A percentile compares a stretch with the other conserved stretches of the same genome.
phyloP scores from a whole-genome alignment of 2,888 invertebrate species.

The Tenthredo mesomela region DNA sequence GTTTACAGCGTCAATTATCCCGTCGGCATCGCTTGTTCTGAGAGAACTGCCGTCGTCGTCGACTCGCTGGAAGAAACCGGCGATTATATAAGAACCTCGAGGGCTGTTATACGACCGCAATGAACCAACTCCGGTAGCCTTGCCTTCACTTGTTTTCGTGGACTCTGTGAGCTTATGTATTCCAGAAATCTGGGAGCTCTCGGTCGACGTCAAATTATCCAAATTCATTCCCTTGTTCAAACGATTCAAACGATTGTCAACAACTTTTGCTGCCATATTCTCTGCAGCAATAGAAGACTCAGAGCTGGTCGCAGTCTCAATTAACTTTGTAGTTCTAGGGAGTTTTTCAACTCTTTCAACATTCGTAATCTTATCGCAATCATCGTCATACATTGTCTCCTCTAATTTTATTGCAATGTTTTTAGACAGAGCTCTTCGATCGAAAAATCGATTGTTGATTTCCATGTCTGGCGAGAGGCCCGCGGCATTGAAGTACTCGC shows the following conservation, averaged over 20 bases:
- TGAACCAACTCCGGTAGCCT: background rate
- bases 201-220: background rate
- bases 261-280: background rate
- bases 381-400: constrained; percentile 65
- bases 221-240: background rate
- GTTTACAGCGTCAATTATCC: background rate
- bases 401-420: constrained; percentile 64
- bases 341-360: background rate
- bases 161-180: background rate
- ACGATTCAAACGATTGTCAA: background rate
- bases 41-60: background rate
- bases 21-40: background rate
- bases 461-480: constrained; percentile 54
- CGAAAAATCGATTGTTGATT: background rate
- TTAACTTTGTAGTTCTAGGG: background rate
- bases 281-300: background rate
- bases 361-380: constrained; percentile 51
- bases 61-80: constrained; percentile 2
- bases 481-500: constrained; percentile 11
- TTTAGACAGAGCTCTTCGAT: constrained; percentile 53
- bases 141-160: background rate
- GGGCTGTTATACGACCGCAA: background rate
- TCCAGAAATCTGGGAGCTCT: background rate
- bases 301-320: background rate
- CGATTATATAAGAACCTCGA: background rate